Evolutionary conservation across 2,888 invertebrate species (phyloP).

Genomic region (Drosophila niveifrons): DNA sequence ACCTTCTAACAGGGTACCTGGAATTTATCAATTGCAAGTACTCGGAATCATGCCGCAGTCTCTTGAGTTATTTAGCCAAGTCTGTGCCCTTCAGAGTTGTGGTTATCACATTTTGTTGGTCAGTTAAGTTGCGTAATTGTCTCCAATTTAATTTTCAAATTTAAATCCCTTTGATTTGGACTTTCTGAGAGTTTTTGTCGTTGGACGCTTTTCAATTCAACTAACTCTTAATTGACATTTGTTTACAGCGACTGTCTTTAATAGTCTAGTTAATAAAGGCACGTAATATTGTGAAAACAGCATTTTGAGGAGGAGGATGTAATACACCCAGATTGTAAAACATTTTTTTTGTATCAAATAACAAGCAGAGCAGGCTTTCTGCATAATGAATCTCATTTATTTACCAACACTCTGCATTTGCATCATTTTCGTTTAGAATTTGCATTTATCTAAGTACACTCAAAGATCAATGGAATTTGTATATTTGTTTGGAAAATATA

Average conservation of each 20-base stretch:
- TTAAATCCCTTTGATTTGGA: constrained; percentile 59
- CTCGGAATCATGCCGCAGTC: constrained; percentile 38
- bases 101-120: constrained; percentile 63
- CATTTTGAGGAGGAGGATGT: background rate
- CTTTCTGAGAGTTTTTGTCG: constrained; percentile 10
- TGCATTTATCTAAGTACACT: constrained; percentile 18
- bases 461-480: background rate
- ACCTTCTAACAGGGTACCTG: constrained; percentile 8
- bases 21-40: constrained; percentile 29
- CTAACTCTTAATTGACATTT: constrained; percentile 35
- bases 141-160: constrained; percentile 66
- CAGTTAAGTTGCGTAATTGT: constrained; percentile 72
- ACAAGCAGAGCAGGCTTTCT: constrained; percentile 7
- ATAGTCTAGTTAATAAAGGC: constrained; percentile 10
- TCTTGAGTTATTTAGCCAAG: constrained; percentile 52
- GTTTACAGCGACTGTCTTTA: constrained; percentile 36
- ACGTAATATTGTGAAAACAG: constrained; percentile 2
- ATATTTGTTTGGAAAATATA: background rate
- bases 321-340: constrained; percentile 2
- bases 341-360: background rate
- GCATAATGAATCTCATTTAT: constrained; percentile 31
- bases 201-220: constrained; percentile 18
- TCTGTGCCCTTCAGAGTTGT: constrained; percentile 41
- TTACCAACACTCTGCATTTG: constrained; percentile 13
- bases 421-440: constrained; percentile 7